These are phyloP conservation scores for Haplotaxodon microlepis DNA, from an alignment of 2,113 vertebrate genomes.

Conservation along the genomic window DNA sequence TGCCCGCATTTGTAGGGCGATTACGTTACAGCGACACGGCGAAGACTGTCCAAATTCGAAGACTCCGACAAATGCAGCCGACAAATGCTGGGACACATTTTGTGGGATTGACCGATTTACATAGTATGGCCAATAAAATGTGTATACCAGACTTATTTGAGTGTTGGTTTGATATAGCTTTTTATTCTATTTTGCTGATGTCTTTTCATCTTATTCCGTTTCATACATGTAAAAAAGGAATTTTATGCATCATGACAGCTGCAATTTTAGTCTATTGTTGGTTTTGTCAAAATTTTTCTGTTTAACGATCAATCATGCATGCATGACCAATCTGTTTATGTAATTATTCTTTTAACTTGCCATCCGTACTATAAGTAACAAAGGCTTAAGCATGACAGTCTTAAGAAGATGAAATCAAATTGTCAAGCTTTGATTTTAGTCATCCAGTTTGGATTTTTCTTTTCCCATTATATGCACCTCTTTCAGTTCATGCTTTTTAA, in stretches of 20 bases:
- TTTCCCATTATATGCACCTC: not conserved
- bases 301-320: not conserved
- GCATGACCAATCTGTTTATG: not conserved
- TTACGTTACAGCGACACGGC: not conserved
- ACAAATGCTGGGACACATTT: not conserved
- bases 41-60: not conserved
- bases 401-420: not conserved
- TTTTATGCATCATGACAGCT: not conserved
- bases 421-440: not conserved
- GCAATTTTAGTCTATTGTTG: not conserved
- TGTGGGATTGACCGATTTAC: not conserved
- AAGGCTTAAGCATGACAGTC: not conserved
- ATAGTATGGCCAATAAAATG: not conserved
- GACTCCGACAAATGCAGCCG: not conserved
- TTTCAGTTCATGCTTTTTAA: not conserved
- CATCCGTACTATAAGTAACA: not conserved
- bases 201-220: not conserved
- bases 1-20: rapidly evolving
- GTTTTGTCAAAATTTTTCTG: not conserved
- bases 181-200: not conserved
- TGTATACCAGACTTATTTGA: not conserved
- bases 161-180: not conserved
- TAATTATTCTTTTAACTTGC: not conserved
- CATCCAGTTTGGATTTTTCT: not conserved
- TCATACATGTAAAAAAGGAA: not conserved